Percentiles rank a stretch among this genome's conserved stretches.
Evolutionary conservation across 2,113 vertebrate genomes (phyloP).

Genomic region (Arizona elegans): DNA sequence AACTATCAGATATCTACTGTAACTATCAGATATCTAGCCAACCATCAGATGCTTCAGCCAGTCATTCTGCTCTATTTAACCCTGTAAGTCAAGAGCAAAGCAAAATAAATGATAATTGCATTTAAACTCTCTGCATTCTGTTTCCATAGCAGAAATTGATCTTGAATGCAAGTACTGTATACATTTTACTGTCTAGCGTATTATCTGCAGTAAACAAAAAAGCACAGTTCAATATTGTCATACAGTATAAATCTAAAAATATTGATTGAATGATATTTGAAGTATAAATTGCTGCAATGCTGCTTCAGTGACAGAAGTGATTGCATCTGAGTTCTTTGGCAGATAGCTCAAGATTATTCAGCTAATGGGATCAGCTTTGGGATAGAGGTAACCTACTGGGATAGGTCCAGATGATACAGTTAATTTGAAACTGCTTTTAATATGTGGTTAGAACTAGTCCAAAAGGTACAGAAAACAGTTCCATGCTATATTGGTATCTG

Average conservation of each 20-base stretch:
- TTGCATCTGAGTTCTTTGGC: not conserved
- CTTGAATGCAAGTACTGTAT: not conserved
- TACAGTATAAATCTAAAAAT: not conserved
- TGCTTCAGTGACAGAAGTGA: not conserved
- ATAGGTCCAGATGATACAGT: not conserved
- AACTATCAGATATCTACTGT: too few relatives aligned
- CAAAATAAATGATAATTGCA: not conserved
- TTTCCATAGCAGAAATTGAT: constrained; percentile 4
- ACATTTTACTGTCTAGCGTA: not conserved
- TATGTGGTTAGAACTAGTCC: not conserved
- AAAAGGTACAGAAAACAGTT: constrained; percentile 14
- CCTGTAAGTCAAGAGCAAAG: not conserved
- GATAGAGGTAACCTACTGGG: not conserved
- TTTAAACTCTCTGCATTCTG: constrained; percentile 13
- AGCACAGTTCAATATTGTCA: not conserved
- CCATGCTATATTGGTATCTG: constrained; percentile 9
- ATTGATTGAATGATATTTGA: constrained; percentile 1
- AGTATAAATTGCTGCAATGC: not conserved
- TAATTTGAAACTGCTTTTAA: not conserved
- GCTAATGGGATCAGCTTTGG: not conserved
- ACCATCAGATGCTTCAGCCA: not conserved
- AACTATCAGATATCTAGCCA: not conserved
- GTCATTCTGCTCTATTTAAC: constrained; percentile 12
- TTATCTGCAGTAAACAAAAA: not conserved
- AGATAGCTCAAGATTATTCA: not conserved